Base-by-base conservation (phyloP, 30 jellyfish, hydroid and myxozoan genomes). In the Aurelia sp. region DNA sequence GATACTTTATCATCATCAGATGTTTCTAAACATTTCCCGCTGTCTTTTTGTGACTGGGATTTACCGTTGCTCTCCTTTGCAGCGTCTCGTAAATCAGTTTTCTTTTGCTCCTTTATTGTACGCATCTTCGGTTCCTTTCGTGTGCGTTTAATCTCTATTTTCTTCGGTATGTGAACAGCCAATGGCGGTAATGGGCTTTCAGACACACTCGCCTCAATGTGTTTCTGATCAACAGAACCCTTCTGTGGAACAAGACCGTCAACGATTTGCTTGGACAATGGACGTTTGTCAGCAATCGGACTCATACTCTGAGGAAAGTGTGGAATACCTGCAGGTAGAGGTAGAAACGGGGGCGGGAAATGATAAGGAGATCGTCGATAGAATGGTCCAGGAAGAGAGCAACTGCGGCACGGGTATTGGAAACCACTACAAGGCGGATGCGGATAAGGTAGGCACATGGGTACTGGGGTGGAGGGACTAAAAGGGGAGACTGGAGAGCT, bases 381-480 rank as follows among this genome's bases (percentile, higher is more conserved):
- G 63, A 58, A 84, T 17, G 93, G 82, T 12, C 40, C 78, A 16
- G 68, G 93, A 60, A 59, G 27, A 17, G 93, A 84, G 64, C 87
- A 84, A 30, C 93, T 50, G 52, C 50, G 84, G 21, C 68, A 63
- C 3, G 86, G 88, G 76, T 31, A 48, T 19, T 33, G 82, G 67
- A 59, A 61, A 24, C 69, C 27, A 2, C 67, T 71, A 52, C 77
- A 72, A 3, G 87, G 38, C 8, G 93, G 33, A 35, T 27, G 79
- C 3, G 84, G 69, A 11, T 5, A 41, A 24, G 92, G 86, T 40
- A 57, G 50, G 67, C 82, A 84, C 93, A 72, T 84, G 35, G 93
- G 93, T 16, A 84, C 63, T 4, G 93, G 93, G 57, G 74, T 44
- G 13, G 82, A 33, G 0, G 93, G 87, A 57, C 85, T 63, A 70